Evolutionary conservation across 2,113 vertebrate genomes (phyloP), one percentile per base, ranked within the genome.

Genomic region (Lanius ludovicianus): DNA sequence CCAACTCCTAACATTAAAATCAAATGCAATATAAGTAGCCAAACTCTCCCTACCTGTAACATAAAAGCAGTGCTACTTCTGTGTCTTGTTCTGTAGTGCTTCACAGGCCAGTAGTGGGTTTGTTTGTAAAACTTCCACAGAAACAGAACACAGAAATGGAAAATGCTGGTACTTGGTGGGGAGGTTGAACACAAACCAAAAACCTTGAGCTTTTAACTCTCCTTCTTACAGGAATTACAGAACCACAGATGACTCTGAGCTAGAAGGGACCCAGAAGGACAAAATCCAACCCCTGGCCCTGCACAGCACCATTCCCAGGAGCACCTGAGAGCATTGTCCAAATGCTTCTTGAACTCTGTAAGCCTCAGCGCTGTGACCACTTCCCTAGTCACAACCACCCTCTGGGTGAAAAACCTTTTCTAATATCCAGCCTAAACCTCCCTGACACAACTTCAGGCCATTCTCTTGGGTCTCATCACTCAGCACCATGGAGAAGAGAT

Each of bases 401-500:
- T 65, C 13, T 24, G 33, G 37, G 27, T 1, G 27, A 74, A 23
- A 8, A 65, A 59, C 1, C 2, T 33, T 33, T 2, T 2, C 44
- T 59, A 20, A 67, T 2, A 52, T 1, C 10, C 23, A 74, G 5
- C 15, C 13, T 25, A 41, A 80, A 22, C 11, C 30, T 44, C 8
- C 25, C 11, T 22, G 35, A 37, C 21, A 64, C 24, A 71, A 1
- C 17, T 49, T 56, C 42, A 50, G 13, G 17, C 42, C 50, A 6
- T 31, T 35, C 21, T 14, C 49, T 49, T 0, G 0, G 21, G 14
- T 27, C 0, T 25, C 31, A 21, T 56, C 42, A 27, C 41, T 56
- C 11, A 6, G 1, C 4, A 30, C 8, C 30, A 49, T 4, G 47
- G 16, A 41, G 20, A 0, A 47, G 14, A 44, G 27, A 65, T 28